These are phyloP conservation scores for Lepidochitona cinerea DNA, from an alignment of 2,888 invertebrate species.

Conservation along the genomic window DNA sequence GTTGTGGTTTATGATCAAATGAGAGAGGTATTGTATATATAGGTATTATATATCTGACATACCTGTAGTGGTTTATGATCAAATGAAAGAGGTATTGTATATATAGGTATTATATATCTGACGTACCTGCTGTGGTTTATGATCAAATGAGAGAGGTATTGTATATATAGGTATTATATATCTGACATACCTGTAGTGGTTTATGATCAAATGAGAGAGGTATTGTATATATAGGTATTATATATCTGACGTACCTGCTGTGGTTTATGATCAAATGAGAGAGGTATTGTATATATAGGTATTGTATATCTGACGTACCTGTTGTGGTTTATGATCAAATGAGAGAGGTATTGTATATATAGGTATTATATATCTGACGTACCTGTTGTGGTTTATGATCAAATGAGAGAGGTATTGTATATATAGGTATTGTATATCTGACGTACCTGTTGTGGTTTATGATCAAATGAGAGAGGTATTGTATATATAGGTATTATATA, in stretches of 20 bases:
- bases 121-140: slow-evolving; percentile 96
- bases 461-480: slow-evolving; percentile 94
- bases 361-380: too few relatives aligned
- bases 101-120: too few relatives aligned
- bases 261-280: slow-evolving; percentile 97
- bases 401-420: slow-evolving; percentile 91
- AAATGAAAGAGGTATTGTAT: slow-evolving; percentile 91
- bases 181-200: slow-evolving; percentile 95
- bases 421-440: too few relatives aligned
- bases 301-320: too few relatives aligned
- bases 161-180: too few relatives aligned
- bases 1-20: slow-evolving; percentile 97
- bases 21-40: slow-evolving; percentile 92
- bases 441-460: slow-evolving; percentile 96
- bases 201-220: slow-evolving; percentile 97
- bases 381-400: slow-evolving; percentile 98
- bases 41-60: too few relatives aligned
- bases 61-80: slow-evolving; percentile 98
- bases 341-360: slow-evolving; percentile 92
- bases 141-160: slow-evolving; percentile 94
- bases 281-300: slow-evolving; percentile 89
- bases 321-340: slow-evolving; percentile 97
- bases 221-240: too few relatives aligned
- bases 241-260: too few relatives aligned
- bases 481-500: too few relatives aligned